Percentiles rank a stretch among this genome's conserved stretches.
Conservation (phyloP, 2,113 vertebrate genomes). For the Ancistrus triradiatus region DNA sequence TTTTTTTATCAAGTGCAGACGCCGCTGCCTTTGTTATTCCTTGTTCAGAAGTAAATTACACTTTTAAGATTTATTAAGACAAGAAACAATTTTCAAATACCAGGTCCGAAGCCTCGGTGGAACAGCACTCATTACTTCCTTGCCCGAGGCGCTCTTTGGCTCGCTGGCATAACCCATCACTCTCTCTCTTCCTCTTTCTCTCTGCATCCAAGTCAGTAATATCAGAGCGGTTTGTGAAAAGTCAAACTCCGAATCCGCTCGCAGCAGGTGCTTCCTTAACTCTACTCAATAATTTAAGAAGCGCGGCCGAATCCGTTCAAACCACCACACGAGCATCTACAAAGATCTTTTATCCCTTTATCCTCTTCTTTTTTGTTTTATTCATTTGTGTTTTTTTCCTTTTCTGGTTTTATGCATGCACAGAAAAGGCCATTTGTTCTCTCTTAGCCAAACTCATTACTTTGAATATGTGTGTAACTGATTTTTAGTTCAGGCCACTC, state of each 20-base stretch:
- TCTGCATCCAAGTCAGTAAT: constrained; percentile 80
- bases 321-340: constrained; percentile 69
- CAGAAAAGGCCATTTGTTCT: constrained; percentile 61
- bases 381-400: constrained; percentile 52
- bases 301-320: constrained; percentile 78
- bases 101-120: constrained; percentile 85
- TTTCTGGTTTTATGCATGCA: constrained; percentile 38
- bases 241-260: constrained; percentile 82
- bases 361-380: constrained; percentile 61
- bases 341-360: constrained; percentile 62
- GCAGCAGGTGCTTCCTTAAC: constrained; percentile 89
- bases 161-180: constrained; percentile 81
- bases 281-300: constrained; percentile 94
- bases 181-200: constrained; percentile 72
- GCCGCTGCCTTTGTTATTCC: constrained; percentile 86
- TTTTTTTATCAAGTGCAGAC: constrained; percentile 79
- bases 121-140: constrained; percentile 98
- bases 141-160: constrained; percentile 82
- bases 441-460: constrained; percentile 39
- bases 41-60: constrained; percentile 91
- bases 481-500: too few relatives aligned
- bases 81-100: constrained; percentile 94
- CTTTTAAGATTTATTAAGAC: constrained; percentile 99
- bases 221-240: constrained; percentile 89
- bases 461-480: not conserved